Evolutionary conservation across 2,113 vertebrate species (phyloP), one percentile per base, ranked within the genome.

Genomic region (Oxygymnocypris stewartii): DNA sequence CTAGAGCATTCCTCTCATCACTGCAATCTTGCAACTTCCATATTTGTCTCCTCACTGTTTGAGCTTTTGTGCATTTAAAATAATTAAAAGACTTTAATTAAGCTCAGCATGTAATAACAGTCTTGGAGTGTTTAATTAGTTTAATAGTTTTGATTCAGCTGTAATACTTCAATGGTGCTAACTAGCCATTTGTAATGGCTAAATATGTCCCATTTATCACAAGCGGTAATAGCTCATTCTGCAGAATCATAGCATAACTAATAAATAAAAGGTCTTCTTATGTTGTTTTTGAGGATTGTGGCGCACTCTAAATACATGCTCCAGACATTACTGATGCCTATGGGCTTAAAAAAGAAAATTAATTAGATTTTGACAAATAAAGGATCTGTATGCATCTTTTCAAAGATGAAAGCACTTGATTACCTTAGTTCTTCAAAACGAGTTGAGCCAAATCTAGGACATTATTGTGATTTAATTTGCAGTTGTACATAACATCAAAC

Each of bases 101-200:
- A 84, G 69, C 67, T 40, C 82, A 84, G 82, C 82, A 28, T 75
- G 82, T 51, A 84, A 84, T 84, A 84, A 84, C 82, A 75, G 28
- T 84, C 69, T 57, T 73, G 12, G 49, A 84, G 82, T 74, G 82
- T 84, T 84, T 84, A 73, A 84, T 84, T 74, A 74, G 51, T 84
- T 84, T 84, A 84, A 84, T 84, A 84, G 69, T 74, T 84, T 82
- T 74, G 28, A 84, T 84, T 84, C 67, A 42, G 82, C 47, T 83
- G 44, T 49, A 83, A 51, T 83, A 54, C 81, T 54, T 71, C 28
- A 84, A 25, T 16, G 82, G 23, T 75, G 49, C n/a, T n/a, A n/a
- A n/a, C n/a, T n/a, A n/a, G n/a, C n/a, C n/a, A n/a, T n/a, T n/a
- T n/a, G n/a, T n/a, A n/a, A n/a, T n/a, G n/a, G n/a, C n/a, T n/a